phyloP scores from a whole-genome alignment of 2,888 invertebrate species.

The Netelia inedita region DNA sequence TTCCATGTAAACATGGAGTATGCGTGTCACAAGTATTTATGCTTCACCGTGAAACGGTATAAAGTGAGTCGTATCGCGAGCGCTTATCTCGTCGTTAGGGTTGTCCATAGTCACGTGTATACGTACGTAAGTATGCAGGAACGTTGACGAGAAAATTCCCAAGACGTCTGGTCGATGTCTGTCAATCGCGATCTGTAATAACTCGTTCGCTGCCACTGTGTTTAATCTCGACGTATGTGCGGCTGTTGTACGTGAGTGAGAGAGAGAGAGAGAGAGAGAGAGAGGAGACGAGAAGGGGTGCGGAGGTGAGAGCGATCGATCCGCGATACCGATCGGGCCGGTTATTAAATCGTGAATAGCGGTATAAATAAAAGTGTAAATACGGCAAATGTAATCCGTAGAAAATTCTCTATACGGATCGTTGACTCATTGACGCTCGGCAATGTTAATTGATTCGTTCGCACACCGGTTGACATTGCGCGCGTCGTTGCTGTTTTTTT shows the following conservation, averaged over 20 bases:
- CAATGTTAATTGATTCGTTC: conserved; percentile 74
- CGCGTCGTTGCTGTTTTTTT: conserved; percentile 12
- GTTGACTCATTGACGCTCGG: conserved; percentile 66
- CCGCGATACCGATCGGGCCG: conserved; percentile 75
- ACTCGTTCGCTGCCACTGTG: conserved; percentile 51
- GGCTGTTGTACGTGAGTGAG: conserved; percentile 34
- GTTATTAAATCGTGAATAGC: conserved; percentile 77
- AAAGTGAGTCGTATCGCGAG: conserved; percentile 1
- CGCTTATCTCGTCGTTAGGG: conserved; percentile 12
- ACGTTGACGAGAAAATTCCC: conserved; percentile 55
- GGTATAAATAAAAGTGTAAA: conserved; percentile 60
- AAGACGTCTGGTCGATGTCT: conserved; percentile 66
- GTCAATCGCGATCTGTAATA: conserved; percentile 67
- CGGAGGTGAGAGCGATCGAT: conserved; percentile 67
- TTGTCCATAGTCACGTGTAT: conserved; percentile 3
- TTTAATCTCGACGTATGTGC: conserved; percentile 27
- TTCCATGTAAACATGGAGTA: background rate
- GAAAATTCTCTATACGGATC: conserved; percentile 46
- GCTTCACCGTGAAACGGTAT: conserved; percentile 4
- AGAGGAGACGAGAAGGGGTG: conserved; percentile 63
- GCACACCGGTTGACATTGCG: conserved; percentile 46
- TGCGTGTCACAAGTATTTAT: background rate
- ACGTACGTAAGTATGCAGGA: conserved; percentile 34
- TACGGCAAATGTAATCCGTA: conserved; percentile 22
- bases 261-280: conserved; percentile 56